Evolutionary conservation across 2,888 invertebrate species (phyloP), one percentile per base, ranked within the genome.

Genomic region (Metalampra italica): DNA sequence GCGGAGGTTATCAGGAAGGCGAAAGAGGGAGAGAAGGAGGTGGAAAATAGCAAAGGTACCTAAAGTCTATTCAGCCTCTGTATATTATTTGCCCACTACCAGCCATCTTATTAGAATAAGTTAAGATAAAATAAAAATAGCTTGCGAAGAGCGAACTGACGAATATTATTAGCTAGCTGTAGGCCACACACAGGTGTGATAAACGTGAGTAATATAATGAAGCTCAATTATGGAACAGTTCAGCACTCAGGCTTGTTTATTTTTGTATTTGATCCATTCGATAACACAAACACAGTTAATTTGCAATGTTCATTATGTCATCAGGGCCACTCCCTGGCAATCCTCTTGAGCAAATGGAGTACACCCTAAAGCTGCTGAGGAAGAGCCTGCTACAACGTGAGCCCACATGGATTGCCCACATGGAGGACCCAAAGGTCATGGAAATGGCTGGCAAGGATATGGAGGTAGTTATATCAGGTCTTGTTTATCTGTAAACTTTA

Each of bases 351-450:
- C 76, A 82, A 55, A 77, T 84, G 76, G 78, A 82, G 51, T 76
- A 75, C 41, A 80, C 81, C n/a, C 51, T 83, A 7, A 82, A 82
- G 68, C 57, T 86, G 66, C 54, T 90, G 64, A 77, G 90, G 75
- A 80, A 86, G 66, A 83, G 85, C 68, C 49, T 90, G 55, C 62
- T 91, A 67, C 84, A 82, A 45, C 65, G 76, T 0, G 78, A 82
- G 38, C 64, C 71, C 0, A 66, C 56, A 13, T 78, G 76, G 75
- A 56, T 75, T 1, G 38, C 64, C 71, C 0, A 66, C 56, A 13
- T 78, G 76, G 75, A 56, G 74, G n/a, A n/a, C 1, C 67, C 64
- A 39, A 71, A 75, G 7, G 54, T 63, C 0, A 71, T 73, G 30
- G 68, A 74, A 0, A 44, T 60, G 3, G 30, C 58, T 9, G 62